Evolutionary conservation across 2,797 vertebrate species (phyloP), one percentile per base, ranked within the genome.

Genomic region (Melanotaenia maccullochi): DNA sequence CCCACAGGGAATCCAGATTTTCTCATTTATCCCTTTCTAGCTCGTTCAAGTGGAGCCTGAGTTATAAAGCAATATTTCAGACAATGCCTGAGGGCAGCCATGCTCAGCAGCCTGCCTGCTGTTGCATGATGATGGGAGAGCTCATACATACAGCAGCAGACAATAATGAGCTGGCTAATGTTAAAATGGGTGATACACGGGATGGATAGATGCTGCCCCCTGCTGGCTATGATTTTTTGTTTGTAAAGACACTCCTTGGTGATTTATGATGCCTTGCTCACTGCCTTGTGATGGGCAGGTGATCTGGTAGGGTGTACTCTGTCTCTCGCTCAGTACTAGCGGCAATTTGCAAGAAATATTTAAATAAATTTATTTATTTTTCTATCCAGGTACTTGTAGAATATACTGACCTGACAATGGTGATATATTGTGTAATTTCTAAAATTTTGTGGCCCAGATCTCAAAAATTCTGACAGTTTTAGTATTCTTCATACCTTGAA

Each of bases 131-230:
- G 76, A 82, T 60, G 54, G 57, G 33, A 60, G 65, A 70, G 60
- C 56, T 65, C 70, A 60, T 8, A 67, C 35, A 75, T 8, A 67
- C 35, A 75, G 51, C 66, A 71, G 58, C 28, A 71, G 66, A 66
- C 57, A 72, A 60, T 61, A 65, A 65, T 65, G 47, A 57, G 40
- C 16, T 55, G 58, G 55, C 22, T 25, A 44, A 68, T 72, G 47
- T 22, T 11, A 24, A 40, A 18, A 4, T 28, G 47, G 54, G 1
- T 35, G 42, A 36, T 40, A 2, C 5, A 1, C 32, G 77, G 52
- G 73, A 69, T 86, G 85, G 76, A 73, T 56, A 55, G 68, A 84
- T 90, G 81, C 92, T 94, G 91, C 92, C 92, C 89, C 81, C 93
- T 94, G 84, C 85, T 91, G 93, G 18, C 60, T 3, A 0, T 64